Base-by-base conservation (phyloP, 2,113 vertebrate species). In the Eurystomus gularis region DNA sequence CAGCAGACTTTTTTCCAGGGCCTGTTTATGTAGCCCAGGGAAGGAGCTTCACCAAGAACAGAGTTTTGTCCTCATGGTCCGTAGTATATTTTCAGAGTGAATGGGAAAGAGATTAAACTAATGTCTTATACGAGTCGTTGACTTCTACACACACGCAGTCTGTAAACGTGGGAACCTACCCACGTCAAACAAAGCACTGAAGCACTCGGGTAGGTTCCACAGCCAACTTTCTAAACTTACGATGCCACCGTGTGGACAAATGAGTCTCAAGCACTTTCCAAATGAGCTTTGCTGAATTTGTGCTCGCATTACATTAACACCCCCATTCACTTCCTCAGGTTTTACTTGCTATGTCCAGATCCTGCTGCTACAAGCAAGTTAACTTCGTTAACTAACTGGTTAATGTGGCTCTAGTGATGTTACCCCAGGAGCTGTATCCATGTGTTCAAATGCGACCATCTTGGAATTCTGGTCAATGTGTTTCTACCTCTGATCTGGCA, bases 211-310 rank as follows among this genome's bases (percentile, higher is more conserved):
- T 4, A 19, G 24, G 17, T 42, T 20, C 3, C 19, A 3, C 44
- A 28, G 28, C 2, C 15, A 39, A 28, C 77, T 94, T 81, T 16
- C 57, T 60, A 79, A 96, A 29, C 86, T 0, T 4, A 49, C 9
- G 4, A 7, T 88, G 95, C 90, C 96, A 94, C 64, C 95, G 29
- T 62, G 95, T 93, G 94, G 94, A 58, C 68, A 80, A 77, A 12
- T 2, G 1, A 5, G 15, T n/a, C n/a, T 62, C 71, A 52, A 54
- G 82, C 95, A 83, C 55, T 16, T 91, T 84, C 44, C 40, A 24
- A 11, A 23, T 16, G 16, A 73, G 25, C 52, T 46, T 37, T 7
- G 46, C 12, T n/a, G 46, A 39, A 49, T 40, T 51, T 39, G 26
- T 1, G 18, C 17, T 60, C n/a, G 7, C 5, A 3, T 26, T 15